Conservation (phyloP, 2,888 invertebrate genomes). For the Drosophila borealis region DNA sequence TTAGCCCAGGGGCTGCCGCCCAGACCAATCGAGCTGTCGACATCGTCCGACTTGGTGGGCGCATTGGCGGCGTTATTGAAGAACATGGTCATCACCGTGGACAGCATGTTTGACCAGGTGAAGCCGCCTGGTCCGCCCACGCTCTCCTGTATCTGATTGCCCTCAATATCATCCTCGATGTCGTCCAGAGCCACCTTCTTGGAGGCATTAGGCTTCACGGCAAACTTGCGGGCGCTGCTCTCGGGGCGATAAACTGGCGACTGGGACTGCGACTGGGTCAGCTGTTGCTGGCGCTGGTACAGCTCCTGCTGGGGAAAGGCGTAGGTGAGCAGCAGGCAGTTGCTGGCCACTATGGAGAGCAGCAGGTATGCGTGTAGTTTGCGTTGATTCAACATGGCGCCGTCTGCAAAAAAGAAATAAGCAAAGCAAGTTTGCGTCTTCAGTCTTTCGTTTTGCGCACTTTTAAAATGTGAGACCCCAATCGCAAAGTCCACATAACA, state of each 20-base stretch:
- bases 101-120: slow-evolving; percentile 95
- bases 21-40: slow-evolving; percentile 88
- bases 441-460: slow-evolving; percentile 58
- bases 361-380: slow-evolving; percentile 89
- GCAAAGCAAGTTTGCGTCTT: slow-evolving; percentile 51
- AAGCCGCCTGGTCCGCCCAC: slow-evolving; percentile 89
- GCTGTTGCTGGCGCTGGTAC: slow-evolving; percentile 74
- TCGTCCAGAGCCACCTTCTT: slow-evolving; percentile 94
- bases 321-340: slow-evolving; percentile 88
- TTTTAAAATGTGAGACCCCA: slow-evolving; percentile 3
- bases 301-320: slow-evolving; percentile 87
- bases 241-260: slow-evolving; percentile 79
- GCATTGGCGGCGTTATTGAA: slow-evolving; percentile 88
- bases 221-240: slow-evolving; percentile 89
- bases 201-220: slow-evolving; percentile 94
- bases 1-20: slow-evolving; percentile 95
- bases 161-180: slow-evolving; percentile 91
- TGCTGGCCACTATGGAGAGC: slow-evolving; percentile 89
- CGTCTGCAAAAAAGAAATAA: slow-evolving; percentile 71
- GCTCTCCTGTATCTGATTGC: slow-evolving; percentile 90
- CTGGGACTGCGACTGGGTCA: slow-evolving; percentile 45
- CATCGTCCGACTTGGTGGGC: slow-evolving; percentile 92
- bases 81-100: slow-evolving; percentile 94
- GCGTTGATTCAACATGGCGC: slow-evolving; percentile 88
- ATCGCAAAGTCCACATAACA: slow-evolving; percentile 43